Evolutionary conservation across 2,113 vertebrate genomes (phyloP), one percentile per base, ranked within the genome.

Genomic region (Oxygymnocypris stewartii): DNA sequence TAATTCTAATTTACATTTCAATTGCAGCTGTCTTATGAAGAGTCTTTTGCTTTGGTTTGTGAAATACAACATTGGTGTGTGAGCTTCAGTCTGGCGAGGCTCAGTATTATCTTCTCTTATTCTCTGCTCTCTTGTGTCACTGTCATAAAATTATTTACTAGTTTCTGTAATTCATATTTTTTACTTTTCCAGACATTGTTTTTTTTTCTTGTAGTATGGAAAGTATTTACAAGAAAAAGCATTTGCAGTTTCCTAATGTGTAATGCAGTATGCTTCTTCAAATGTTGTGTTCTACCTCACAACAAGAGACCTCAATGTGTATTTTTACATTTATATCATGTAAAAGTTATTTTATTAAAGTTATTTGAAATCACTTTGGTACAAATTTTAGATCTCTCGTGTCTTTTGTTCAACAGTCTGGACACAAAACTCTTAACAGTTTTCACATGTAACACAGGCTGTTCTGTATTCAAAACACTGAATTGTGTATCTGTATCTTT

Each of bases 1-100:
- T 78, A 87, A 87, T 84, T 81, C 82, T 89, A 31, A 87, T 87
- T 85, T 89, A 80, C 88, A 87, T 89, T 85, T 87, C 82, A 89
- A 87, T 85, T 82, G 67, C 78, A 63, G n/a, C 31, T 37, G 75
- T 71, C 47, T 35, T 78, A 12, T 63, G 80, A 79, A 63, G 25
- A 47, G 51, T 23, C 16, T 73, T 63, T 31, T 80, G 85, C 31
- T 37, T 44, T 28, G n/a, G 80, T 84, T 75, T 87, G 40, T 76
- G 40, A 63, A 3, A n/a, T 28, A 85, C 82, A 61, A 40, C 67
- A 71, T 12, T 37, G 11, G 47, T 28, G 63, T 28, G n/a, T 57
- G 37, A 23, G 47, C 47, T 20, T 49, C 54, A 2, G 5, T 71
- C 61, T 11, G 57, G 40, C 37, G 31, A 40, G 37, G 69, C n/a